Percentiles rank a stretch among this genome's conserved stretches.
Evolutionary conservation across 2,113 vertebrate species (phyloP).

Genomic region (Bubo blakistoni): DNA sequence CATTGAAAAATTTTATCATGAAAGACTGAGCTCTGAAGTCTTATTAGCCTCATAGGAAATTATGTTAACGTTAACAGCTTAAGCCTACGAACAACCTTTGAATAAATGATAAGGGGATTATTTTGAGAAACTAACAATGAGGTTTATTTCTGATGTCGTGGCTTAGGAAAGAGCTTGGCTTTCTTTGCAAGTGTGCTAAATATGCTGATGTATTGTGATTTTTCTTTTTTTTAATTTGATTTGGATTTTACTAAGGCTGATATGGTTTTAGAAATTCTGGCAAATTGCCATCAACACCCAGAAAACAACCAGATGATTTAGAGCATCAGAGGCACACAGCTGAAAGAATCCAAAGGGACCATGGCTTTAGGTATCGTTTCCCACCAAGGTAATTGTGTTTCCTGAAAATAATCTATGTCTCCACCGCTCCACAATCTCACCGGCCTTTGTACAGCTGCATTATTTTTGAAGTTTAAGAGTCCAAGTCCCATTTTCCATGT

Average conservation of each 20-base stretch:
- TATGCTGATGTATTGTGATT: background rate
- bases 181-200: background rate
- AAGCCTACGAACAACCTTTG: background rate
- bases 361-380: background rate
- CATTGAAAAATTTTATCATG: background rate
- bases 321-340: background rate
- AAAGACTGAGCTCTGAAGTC: background rate
- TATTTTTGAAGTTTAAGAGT: background rate
- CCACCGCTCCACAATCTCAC: background rate
- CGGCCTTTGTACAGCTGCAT: background rate
- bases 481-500: background rate
- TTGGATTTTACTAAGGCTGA: background rate
- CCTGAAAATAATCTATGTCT: background rate
- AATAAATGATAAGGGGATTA: conserved; percentile 1
- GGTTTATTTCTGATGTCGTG: background rate
- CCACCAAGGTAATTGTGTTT: background rate
- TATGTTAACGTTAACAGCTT: background rate
- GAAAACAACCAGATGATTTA: background rate
- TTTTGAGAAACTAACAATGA: background rate
- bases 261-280: background rate
- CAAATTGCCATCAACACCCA: background rate
- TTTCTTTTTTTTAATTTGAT: background rate
- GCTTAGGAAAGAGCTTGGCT: background rate
- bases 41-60: background rate
- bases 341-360: background rate